phyloP scores from a whole-genome alignment of 2,888 invertebrate species.

The Drosophila austrosaltans region DNA sequence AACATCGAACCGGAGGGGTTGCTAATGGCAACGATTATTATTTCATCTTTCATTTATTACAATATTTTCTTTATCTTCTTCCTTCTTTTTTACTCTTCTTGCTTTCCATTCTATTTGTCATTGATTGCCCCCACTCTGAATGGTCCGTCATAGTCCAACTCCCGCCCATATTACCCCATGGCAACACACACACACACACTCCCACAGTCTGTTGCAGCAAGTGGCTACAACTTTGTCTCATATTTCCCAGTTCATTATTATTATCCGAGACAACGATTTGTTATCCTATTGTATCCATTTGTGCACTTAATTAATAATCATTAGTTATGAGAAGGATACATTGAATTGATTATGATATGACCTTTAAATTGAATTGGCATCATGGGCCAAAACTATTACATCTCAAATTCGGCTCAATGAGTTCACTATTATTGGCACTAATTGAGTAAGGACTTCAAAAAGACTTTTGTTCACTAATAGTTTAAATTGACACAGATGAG shows the following conservation, averaged over 20 bases:
- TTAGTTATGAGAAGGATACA: conserved; percentile 36
- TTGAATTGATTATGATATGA: conserved; percentile 34
- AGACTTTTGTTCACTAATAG: neutral
- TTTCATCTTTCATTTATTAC: conserved; percentile 50
- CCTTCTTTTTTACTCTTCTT: neutral
- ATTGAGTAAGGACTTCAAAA: neutral
- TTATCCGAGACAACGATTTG: conserved; percentile 5
- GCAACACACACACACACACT: neutral
- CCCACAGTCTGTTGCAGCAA: conserved; percentile 3
- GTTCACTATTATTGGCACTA: neutral
- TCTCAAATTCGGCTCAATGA: neutral
- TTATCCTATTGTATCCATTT: conserved; percentile 39
- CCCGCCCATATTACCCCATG: conserved; percentile 3
- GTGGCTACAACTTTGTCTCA: conserved; percentile 9
- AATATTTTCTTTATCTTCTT: conserved; percentile 33
- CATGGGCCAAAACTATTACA: conserved; percentile 32
- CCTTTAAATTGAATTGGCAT: conserved; percentile 23
- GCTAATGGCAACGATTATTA: conserved; percentile 54
- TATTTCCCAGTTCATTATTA: conserved; percentile 2
- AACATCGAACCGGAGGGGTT: conserved; percentile 27
- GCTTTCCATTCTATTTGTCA: neutral
- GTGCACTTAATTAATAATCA: conserved; percentile 50
- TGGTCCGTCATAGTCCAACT: neutral
- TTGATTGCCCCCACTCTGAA: conserved; percentile 1
- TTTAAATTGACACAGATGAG: neutral